Evolutionary conservation across 2,113 vertebrate species (phyloP).

Genomic region (Psammodynastes pulverulentus): DNA sequence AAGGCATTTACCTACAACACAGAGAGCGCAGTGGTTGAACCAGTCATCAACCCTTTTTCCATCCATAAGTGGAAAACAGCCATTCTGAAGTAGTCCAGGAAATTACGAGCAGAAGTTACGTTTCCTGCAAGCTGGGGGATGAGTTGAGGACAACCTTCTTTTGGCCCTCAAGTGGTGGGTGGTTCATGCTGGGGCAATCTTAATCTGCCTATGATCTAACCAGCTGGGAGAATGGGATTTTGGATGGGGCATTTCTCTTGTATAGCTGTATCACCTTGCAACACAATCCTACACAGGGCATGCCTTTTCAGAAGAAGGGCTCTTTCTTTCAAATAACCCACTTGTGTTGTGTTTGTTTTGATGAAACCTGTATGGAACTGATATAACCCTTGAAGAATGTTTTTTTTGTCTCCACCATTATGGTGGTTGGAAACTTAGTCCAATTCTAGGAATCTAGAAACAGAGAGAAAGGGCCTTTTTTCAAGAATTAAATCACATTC

Average conservation of each 20-base stretch:
- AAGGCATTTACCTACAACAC: neutral
- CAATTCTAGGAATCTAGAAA: neutral
- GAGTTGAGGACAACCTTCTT: neutral
- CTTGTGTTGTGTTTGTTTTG: neutral
- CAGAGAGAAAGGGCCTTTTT: neutral
- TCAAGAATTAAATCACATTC: neutral
- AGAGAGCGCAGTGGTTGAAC: neutral
- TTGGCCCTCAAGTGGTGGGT: neutral
- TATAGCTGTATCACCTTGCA: neutral
- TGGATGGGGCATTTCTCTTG: neutral
- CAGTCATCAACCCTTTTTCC: neutral
- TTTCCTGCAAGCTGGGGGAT: neutral
- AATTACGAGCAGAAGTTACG: neutral
- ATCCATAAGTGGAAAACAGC: neutral
- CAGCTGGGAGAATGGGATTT: neutral
- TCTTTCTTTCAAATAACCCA: neutral
- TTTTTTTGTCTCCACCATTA: neutral
- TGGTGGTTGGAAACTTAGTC: neutral
- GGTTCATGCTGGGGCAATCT: neutral
- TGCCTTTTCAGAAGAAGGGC: neutral
- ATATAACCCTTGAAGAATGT: neutral
- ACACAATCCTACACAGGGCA: neutral
- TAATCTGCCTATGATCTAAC: neutral
- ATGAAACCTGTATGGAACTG: neutral
- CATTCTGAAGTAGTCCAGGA: neutral